A percentile compares a stretch with the other conserved stretches of the same genome.
Conservation (phyloP, 2,888 invertebrate species). For the Megalurothrips usitatus region DNA sequence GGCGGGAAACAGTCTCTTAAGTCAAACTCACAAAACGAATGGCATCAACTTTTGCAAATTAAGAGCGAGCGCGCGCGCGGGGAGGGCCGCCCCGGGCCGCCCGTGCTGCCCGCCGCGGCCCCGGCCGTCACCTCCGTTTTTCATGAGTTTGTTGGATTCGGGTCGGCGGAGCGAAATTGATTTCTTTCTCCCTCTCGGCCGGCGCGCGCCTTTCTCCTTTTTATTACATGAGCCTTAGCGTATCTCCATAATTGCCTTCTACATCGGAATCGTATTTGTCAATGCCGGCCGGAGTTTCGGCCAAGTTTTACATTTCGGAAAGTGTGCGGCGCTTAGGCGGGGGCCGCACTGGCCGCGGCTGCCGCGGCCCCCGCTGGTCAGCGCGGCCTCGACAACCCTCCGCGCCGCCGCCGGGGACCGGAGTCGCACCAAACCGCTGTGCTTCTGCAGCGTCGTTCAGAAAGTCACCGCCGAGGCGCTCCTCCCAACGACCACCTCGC, state of each 20-base stretch:
- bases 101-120: no score
- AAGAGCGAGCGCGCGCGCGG: not conserved
- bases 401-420: no score
- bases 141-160: constrained; percentile 22
- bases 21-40: constrained; percentile 8
- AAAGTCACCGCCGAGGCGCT: no score
- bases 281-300: not conserved
- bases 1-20: not conserved
- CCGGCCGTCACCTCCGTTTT: not conserved
- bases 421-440: no score
- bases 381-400: no score
- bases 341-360: no score
- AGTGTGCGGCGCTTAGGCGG: no score
- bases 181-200: not conserved
- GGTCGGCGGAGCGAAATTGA: not conserved
- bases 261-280: constrained; percentile 25
- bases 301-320: no score
- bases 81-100: no score
- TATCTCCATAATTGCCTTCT: constrained; percentile 18
- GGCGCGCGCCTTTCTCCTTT: not conserved
- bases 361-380: no score
- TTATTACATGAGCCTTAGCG: constrained; percentile 2
- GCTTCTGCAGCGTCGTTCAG: no score
- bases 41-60: constrained; percentile 25
- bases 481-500: no score